These are phyloP conservation scores for Tenthredo distinguenda DNA, from an alignment of 2,888 invertebrate species.

Conservation along the genomic window DNA sequence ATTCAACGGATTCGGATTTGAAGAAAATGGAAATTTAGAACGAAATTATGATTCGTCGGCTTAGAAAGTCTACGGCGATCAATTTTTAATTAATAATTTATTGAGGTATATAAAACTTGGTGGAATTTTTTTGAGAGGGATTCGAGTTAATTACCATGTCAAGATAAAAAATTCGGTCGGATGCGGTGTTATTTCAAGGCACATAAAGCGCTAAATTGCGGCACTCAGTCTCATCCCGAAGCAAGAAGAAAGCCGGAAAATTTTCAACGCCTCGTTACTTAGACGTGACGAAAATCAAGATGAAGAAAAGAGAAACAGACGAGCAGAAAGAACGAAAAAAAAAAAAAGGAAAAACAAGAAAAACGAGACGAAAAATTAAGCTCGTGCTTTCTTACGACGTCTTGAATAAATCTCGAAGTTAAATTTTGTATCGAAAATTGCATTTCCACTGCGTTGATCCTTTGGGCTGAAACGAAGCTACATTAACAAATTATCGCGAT, in stretches of 20 bases:
- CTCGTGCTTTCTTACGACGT: background rate
- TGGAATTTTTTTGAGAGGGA: background rate
- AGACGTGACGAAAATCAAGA: constrained; percentile 25
- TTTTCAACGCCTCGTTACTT: constrained; percentile 9
- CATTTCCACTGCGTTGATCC: background rate
- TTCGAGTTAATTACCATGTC: background rate
- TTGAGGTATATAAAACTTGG: background rate
- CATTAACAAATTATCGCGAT: background rate
- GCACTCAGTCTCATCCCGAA: background rate
- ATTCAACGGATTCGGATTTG: background rate
- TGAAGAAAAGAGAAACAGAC: background rate
- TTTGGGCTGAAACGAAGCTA: background rate
- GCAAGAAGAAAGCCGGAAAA: background rate
- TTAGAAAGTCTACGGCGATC: background rate
- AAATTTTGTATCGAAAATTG: background rate
- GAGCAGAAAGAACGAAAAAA: too few relatives aligned
- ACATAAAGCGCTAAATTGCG: background rate
- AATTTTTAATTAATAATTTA: background rate
- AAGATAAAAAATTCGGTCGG: background rate
- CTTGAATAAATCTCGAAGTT: background rate
- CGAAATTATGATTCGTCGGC: background rate
- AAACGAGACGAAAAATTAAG: background rate
- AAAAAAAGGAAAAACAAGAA: background rate
- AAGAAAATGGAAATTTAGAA: background rate
- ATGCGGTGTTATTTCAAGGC: constrained; percentile 2